Conservation (phyloP, 2,113 vertebrate genomes). For the Leucopsar rothschildi region DNA sequence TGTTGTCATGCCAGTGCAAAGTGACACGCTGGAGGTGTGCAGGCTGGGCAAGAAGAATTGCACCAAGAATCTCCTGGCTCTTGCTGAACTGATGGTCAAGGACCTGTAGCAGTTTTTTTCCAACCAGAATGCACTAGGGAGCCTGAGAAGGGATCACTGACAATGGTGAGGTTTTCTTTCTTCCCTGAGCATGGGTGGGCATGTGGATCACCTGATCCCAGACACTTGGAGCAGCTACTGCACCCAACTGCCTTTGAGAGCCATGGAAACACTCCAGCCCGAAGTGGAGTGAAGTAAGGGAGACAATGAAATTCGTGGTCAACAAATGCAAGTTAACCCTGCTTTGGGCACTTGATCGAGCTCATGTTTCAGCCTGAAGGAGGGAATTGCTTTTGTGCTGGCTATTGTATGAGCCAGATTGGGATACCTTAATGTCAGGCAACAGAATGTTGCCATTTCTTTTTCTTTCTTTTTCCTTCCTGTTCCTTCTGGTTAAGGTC, state of each 20-base stretch:
- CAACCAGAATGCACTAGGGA: neutral
- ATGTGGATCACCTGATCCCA: neutral
- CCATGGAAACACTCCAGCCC: neutral
- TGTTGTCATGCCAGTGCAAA: neutral
- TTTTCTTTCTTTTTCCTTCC: neutral
- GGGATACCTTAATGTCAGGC: fast-evolving
- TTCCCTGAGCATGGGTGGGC: neutral
- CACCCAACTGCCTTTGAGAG: neutral
- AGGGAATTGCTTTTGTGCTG: neutral
- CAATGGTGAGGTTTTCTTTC: neutral
- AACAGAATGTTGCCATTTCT: neutral
- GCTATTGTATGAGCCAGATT: fast-evolving
- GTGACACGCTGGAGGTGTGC: neutral
- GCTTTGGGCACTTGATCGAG: neutral
- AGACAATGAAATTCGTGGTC: neutral
- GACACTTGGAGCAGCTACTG: neutral
- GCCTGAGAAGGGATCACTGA: neutral
- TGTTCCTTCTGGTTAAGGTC: neutral
- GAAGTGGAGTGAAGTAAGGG: neutral
- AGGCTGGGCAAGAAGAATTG: neutral
- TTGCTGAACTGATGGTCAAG: neutral
- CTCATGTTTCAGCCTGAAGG: neutral
- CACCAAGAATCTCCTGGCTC: neutral
- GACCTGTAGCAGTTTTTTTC: neutral
- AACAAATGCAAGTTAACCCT: neutral